Base-by-base conservation (phyloP, 2,888 invertebrate genomes). In the Diachrysia chrysitis region DNA sequence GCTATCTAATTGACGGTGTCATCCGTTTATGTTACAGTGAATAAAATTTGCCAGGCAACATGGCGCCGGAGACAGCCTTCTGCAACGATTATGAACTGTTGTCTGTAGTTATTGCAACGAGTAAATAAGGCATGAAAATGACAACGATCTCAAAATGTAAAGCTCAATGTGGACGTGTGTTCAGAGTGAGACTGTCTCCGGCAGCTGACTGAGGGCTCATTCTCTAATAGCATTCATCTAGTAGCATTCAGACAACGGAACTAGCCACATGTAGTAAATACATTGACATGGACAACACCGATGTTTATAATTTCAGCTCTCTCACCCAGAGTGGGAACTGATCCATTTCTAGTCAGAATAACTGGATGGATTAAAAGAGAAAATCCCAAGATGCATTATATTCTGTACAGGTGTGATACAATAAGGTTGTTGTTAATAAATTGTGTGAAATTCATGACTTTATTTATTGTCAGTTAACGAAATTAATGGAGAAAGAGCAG, bases 311-410 rank as follows among this genome's bases (percentile, higher is more conserved):
- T 86, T 90, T 84, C 93, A 93, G 94, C 94, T 92, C 93, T 96
- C 96, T 96, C 96, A 96, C 96, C 96, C 95, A 96, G 89, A 92
- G 96, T 96, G 93, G 96, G 96, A 93, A 96, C 95, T 92, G 96
- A 95, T 95, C 96, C 96, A 92, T 95, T 96, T 96, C 96, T 96
- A 96, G 96, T 90, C 94, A 96, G 96, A 94, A 96, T 94, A 91
- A 96, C 96, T 96, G 95, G 94, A 93, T 93, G 93, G 94, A 89
- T 93, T 91, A 90, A 88, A 92, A 93, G 85, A 91, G 86, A 93
- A 93, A 93, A 93, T 88, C 85, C 85, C 90, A 93, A 90, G 89
- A 93, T 93, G 93, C 91, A 92, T 93, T 93, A 92, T 85, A 85
- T 78, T 82, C 80, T 76, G 83, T 82, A 86, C 72, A 84, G 73